Conservation (phyloP, 2,797 vertebrate genomes). For the Xiphorhynchus erythropygius region DNA sequence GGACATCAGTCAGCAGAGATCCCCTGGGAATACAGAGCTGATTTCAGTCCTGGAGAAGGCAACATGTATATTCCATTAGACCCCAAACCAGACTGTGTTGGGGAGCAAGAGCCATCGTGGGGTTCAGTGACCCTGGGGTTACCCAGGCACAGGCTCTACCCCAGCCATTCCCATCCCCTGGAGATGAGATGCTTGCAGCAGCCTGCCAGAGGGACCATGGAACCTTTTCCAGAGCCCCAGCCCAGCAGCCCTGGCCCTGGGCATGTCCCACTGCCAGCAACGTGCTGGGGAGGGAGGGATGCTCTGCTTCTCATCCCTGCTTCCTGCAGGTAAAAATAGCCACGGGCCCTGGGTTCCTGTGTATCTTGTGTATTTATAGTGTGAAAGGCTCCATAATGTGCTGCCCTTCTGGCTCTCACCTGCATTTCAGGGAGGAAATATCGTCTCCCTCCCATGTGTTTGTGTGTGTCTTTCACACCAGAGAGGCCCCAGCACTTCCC, state of each 20-base stretch:
- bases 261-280: not conserved
- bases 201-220: not conserved
- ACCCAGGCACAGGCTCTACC: not conserved
- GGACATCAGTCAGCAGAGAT: not conserved
- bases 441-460: accelerated
- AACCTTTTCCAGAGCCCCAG: not conserved
- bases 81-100: accelerated
- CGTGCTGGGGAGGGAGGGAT: constrained; percentile 26
- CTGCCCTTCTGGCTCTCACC: constrained; percentile 35
- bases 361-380: constrained; percentile 29
- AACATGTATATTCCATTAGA: not conserved
- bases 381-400: not conserved
- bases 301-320: constrained; percentile 2
- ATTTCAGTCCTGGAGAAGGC: not conserved
- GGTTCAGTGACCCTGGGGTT: not conserved
- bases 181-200: not conserved
- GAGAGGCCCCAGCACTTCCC: not conserved
- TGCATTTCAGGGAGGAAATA: not conserved
- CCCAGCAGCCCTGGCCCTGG: not conserved
- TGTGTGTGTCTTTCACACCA: accelerated
- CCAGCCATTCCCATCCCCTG: not conserved
- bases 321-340: constrained; percentile 69
- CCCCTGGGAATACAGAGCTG: not conserved
- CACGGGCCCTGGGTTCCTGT: constrained; percentile 2
- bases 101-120: accelerated